These are phyloP conservation scores for Operophtera brumata DNA, from an alignment of 2,888 invertebrate genomes.

Conservation along the genomic window DNA sequence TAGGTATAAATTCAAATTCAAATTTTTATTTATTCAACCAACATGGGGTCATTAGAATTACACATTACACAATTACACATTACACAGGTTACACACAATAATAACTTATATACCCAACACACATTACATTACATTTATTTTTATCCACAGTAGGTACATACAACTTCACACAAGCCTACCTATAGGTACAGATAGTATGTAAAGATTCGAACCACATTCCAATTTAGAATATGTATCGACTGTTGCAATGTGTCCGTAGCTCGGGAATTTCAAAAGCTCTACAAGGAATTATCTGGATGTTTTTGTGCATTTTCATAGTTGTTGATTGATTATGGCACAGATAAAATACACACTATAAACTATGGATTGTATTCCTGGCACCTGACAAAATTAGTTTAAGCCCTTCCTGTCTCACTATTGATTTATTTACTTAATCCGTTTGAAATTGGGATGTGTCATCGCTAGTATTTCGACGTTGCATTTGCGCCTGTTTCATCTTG, in stretches of 20 bases:
- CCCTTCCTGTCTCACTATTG: neutral
- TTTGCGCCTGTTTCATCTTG: neutral
- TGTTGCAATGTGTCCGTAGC: constrained; percentile 5
- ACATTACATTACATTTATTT: too few species aligned
- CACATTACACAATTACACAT: too few species aligned
- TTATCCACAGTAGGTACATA: too few species aligned
- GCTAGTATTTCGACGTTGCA: neutral
- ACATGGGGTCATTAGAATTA: too few species aligned
- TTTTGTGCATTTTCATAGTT: neutral
- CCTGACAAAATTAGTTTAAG: neutral
- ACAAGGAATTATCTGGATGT: neutral
- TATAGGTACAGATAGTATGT: neutral
- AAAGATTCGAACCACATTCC: constrained; percentile 3
- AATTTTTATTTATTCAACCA: too few species aligned
- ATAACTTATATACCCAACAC: too few species aligned
- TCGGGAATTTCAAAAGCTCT: neutral
- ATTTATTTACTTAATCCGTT: neutral
- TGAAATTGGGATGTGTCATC: neutral
- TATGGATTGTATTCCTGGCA: neutral
- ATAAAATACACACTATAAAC: too few species aligned
- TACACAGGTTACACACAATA: too few species aligned
- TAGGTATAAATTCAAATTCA: constrained; percentile 1
- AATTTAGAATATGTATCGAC: constrained; percentile 4
- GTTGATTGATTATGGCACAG: too few species aligned
- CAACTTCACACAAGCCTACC: too few species aligned